phyloP scores from a whole-genome alignment of 2,113 vertebrate genomes.

The Sturnira hondurensis region DNA sequence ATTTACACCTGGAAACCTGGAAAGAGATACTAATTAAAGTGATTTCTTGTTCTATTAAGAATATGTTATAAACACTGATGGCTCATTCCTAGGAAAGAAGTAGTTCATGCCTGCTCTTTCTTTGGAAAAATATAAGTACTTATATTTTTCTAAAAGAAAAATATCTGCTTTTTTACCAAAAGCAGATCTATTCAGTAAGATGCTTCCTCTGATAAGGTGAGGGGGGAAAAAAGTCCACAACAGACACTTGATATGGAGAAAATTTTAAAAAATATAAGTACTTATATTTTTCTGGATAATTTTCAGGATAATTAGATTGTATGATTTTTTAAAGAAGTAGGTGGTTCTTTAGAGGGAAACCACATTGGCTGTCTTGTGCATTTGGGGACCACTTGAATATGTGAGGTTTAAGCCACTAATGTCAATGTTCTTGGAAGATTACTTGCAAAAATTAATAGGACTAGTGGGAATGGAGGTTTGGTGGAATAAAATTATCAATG shows the following conservation, averaged over 20 bases:
- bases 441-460: constrained; percentile 8
- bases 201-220: constrained; percentile 58
- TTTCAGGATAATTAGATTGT: constrained; percentile 15
- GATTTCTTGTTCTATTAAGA: constrained; percentile 1
- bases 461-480: not conserved
- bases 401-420: not conserved
- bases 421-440: constrained; percentile 14
- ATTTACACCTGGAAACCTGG: not conserved
- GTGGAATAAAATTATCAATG: not conserved
- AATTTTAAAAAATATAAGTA: not conserved
- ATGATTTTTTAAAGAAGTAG: not conserved
- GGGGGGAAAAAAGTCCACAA: not conserved
- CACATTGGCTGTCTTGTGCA: not conserved
- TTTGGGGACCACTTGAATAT: not conserved
- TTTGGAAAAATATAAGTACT: not conserved
- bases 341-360: not conserved
- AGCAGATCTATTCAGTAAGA: constrained; percentile 70
- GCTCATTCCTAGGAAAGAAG: not conserved
- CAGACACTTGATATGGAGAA: constrained; percentile 38
- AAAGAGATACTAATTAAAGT: not conserved
- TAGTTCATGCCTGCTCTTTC: not conserved
- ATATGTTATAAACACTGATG: not conserved
- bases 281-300: not conserved
- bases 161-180: too few relatives aligned
- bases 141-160: too few relatives aligned